Conservation (phyloP, 2,888 invertebrate genomes). For the Acanthococcus lagerstroemiae region DNA sequence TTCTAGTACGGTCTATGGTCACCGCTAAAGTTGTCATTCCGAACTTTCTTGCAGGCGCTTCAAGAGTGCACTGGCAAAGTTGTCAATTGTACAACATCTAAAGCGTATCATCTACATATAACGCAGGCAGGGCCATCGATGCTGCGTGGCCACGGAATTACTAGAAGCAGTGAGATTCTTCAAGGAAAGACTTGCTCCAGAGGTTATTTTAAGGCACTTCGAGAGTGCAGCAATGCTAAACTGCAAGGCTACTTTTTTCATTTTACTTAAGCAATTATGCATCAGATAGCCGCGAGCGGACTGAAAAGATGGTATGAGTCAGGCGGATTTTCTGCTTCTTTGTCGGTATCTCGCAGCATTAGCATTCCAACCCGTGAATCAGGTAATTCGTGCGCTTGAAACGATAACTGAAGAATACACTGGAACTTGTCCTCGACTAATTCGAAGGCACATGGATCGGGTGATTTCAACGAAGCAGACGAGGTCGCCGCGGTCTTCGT, state of each 20-base stretch:
- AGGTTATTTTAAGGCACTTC: neutral
- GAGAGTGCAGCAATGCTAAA: neutral
- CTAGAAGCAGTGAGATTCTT: neutral
- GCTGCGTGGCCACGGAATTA: no score
- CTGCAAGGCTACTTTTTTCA: neutral
- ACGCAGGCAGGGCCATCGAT: no score
- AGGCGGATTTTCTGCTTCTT: neutral
- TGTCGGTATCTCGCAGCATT: neutral
- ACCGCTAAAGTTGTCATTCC: no score
- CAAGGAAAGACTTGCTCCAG: neutral
- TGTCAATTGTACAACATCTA: no score
- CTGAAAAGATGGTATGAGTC: neutral
- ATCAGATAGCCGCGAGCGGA: neutral
- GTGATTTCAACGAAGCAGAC: neutral
- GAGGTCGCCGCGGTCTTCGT: neutral
- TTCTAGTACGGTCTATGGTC: no score
- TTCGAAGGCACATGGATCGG: neutral
- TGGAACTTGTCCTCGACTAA: neutral
- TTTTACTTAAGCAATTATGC: neutral
- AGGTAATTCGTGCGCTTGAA: neutral
- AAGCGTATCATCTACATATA: no score
- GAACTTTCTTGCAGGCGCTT: no score
- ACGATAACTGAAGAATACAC: neutral
- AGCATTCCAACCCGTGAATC: neutral
- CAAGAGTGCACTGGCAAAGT: no score